Evolutionary conservation across 2,113 vertebrate species (phyloP), one percentile per base, ranked within the genome.

Genomic region (Eurypyga helias): DNA sequence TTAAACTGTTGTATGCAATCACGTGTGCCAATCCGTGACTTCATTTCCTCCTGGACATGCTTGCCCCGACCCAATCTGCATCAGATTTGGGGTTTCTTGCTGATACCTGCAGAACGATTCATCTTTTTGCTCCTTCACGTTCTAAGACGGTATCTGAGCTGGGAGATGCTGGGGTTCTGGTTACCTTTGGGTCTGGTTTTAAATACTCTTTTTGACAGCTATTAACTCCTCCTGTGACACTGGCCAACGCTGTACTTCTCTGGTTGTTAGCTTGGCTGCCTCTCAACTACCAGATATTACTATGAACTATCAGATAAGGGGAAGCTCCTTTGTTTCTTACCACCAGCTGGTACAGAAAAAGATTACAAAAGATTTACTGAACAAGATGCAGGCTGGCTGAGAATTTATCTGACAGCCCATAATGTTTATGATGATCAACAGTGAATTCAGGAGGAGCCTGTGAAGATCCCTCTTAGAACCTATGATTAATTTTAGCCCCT

Each of bases 351-450:
- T 19, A 61, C 5, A 70, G 45, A 20, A 66, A 26, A 89, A 85
- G 65, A 70, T 88, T 85, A 82, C 41, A 65, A 89, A 93, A 70
- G 70, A 75, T 89, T 78, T 55, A 70, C 33, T 46, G 45, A 85
- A 55, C 33, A 69, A 91, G 60, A 41, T 88, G 29, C 7, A 13
- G 23, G n/a, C 2, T 23, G 49, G 33, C 55, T 91, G 45, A 85
- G 55, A 65, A 82, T 65, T 70, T 24, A 70, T 54, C 45, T 85
- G 55, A 16, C 55, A 71, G 49, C 2, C 20, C 46, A 14, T 15
- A 26, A 92, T 15, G 29, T 33, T 87, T 33, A 26, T 21, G 48
- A 77, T 49, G 38, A 34, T 46, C 60, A 60, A 31, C 0, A 3
- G 55, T 18, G 38, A 89, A 91, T 51, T 83, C 60, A 83, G 41